These are phyloP conservation scores for Xiphophorus birchmanni DNA, from an alignment of 2,797 vertebrate species.

Conservation along the genomic window DNA sequence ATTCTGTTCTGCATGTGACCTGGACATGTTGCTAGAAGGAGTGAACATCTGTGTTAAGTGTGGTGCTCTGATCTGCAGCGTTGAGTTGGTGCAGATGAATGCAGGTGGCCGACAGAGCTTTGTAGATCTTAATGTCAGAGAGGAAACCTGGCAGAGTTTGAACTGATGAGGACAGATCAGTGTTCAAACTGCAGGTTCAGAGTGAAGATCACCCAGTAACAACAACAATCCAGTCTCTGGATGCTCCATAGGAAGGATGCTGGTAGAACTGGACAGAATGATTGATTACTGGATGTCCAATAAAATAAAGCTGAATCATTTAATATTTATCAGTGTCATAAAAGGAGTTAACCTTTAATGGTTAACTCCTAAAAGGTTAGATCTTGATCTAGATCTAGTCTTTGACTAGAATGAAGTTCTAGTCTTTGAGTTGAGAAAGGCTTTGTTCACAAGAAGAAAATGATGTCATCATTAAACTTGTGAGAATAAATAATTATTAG, in stretches of 20 bases:
- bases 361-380: too few species aligned
- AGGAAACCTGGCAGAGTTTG: slow-evolving; percentile 38
- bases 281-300: neutral
- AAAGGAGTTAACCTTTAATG: neutral
- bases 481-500: neutral
- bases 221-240: neutral
- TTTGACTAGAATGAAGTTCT: neutral
- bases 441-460: neutral
- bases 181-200: slow-evolving; percentile 43
- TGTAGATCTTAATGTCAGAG: slow-evolving; percentile 34
- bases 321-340: neutral
- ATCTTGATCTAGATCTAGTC: neutral
- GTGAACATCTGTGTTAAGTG: slow-evolving; percentile 17
- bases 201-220: slow-evolving; percentile 19
- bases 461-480: neutral
- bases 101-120: slow-evolving; percentile 34
- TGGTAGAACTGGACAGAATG: neutral
- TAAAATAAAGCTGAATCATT: neutral
- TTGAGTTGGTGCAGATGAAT: slow-evolving; percentile 36
- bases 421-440: neutral
- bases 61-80: slow-evolving; percentile 23
- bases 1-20: neutral
- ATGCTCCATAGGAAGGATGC: neutral
- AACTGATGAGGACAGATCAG: slow-evolving; percentile 45
- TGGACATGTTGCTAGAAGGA: slow-evolving; percentile 7